Base-by-base conservation (phyloP, 2,888 invertebrate genomes). In the Eumacrocentrus americanus region DNA sequence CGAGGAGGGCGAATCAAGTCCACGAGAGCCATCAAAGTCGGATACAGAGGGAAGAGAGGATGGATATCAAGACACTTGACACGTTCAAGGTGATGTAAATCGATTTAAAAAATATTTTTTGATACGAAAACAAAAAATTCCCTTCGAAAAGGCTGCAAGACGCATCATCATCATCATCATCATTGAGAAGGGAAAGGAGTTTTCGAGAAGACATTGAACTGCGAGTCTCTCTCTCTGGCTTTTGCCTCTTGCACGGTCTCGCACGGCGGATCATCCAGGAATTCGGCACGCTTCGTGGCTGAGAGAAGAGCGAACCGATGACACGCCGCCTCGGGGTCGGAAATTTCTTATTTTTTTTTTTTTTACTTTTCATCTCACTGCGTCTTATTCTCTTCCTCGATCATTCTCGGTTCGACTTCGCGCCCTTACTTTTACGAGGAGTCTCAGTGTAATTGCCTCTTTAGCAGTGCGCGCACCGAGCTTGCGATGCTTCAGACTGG, bases 401-500 rank as follows among this genome's bases (percentile, higher is more conserved):
- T 54, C 38, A 44, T 44, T 14, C 46, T 51, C 38, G 22, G 18
- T 58, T 29, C 23, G 22, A 25, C 48, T 56, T 54, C 37, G 34
- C 42, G 50, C 55, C 61, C 63, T 61, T 61, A 71, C 25, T 76
- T 77, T 77, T 77, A 77, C 76, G 77, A 77, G n/a, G 72, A 74
- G 60, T 72, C 75, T 73, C 72, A 67, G 63, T 70, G 70, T 78
- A 78, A 78, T 78, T 78, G 76, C 75, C 76, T 76, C 75, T 78
- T 78, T 78, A 77, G 76, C 73, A 70, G 70, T 74, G 70, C 23
- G 23, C 23, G n/a, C 46, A 29, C 3, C 14, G 6, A 5, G 12
- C 12, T n/a, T 46, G 25, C 23, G 23, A 22, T n/a, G 23, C 11
- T 12, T 20, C n/a, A n/a, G n/a, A n/a, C n/a, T n/a, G n/a, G 22